These are phyloP conservation scores for Leucopsar rothschildi DNA, from an alignment of 2,113 vertebrate genomes.

Conservation along the genomic window DNA sequence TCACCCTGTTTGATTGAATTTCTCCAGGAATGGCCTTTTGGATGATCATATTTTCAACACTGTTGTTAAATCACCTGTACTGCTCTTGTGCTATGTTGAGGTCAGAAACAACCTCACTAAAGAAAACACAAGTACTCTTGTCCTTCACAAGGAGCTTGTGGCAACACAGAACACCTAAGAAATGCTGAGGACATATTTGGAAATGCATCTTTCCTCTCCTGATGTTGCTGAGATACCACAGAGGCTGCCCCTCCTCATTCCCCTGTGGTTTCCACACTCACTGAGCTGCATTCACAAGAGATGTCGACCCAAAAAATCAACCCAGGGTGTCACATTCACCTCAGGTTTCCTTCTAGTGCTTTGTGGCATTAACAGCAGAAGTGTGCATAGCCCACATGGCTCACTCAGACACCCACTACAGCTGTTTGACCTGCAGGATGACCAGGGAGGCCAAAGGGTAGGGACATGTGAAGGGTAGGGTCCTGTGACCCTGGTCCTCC, in stretches of 20 bases:
- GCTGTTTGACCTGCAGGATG: background rate
- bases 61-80: fast-evolving
- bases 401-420: background rate
- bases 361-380: background rate
- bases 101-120: background rate
- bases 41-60: background rate
- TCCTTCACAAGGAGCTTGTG: background rate
- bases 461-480: background rate
- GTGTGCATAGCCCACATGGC: fast-evolving
- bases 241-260: background rate
- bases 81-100: background rate
- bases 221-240: background rate
- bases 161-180: background rate
- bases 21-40: background rate
- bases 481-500: background rate
- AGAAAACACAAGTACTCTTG: fast-evolving
- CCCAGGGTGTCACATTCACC: background rate
- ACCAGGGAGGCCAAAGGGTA: background rate
- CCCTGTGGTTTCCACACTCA: background rate
- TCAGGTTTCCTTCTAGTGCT: background rate
- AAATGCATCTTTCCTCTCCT: background rate
- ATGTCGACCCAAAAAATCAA: background rate
- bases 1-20: background rate
- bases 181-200: background rate
- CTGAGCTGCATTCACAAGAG: fast-evolving